Conservation (phyloP, 2,113 vertebrate genomes). For the Noturus placidus region DNA sequence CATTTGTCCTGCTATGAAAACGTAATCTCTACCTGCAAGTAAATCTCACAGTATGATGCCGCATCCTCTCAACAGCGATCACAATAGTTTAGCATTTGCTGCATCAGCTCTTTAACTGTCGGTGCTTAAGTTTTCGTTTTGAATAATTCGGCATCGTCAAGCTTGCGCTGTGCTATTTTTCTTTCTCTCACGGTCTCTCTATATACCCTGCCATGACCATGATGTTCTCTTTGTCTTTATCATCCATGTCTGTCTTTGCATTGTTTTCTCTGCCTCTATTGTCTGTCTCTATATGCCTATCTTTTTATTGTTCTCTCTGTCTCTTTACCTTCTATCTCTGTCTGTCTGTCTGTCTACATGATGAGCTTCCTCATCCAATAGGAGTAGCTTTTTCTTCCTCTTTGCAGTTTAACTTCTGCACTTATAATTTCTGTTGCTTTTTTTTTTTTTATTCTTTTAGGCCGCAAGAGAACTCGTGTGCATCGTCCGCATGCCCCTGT, state of each 20-base stretch:
- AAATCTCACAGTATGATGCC: neutral
- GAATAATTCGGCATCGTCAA: neutral
- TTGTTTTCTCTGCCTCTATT: neutral
- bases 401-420: neutral
- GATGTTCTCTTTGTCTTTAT: neutral
- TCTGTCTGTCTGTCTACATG: neutral
- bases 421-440: neutral
- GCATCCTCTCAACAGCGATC: neutral
- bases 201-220: no score
- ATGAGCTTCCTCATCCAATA: neutral
- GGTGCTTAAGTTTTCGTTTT: neutral
- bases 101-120: neutral
- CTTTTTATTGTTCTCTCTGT: neutral
- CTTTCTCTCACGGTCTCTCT: no score
- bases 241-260: neutral
- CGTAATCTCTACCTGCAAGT: neutral
- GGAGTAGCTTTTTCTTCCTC: neutral
- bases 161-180: neutral
- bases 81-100: neutral
- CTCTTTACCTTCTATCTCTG: neutral
- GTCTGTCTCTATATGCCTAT: neutral
- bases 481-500: slow-evolving; percentile 88
- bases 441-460: slow-evolving; percentile 63
- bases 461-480: slow-evolving; percentile 81
- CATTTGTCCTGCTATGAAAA: neutral